Evolutionary conservation across 2,113 vertebrate species (phyloP), one percentile per base, ranked within the genome.

Genomic region (Rhinoderma darwinii): DNA sequence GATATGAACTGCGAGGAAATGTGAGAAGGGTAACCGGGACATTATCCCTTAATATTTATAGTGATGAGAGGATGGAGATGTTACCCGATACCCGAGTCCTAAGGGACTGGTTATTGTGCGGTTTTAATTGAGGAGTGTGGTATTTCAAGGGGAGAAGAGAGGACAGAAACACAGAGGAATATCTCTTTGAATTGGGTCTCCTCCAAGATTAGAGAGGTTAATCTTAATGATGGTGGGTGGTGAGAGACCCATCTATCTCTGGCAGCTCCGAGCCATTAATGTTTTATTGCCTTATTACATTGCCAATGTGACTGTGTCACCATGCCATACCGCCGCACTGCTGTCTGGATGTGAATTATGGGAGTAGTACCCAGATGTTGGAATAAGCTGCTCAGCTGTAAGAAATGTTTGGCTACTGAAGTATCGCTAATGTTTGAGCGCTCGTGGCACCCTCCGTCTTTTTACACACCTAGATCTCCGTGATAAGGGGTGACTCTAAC

Each of bases 301-400:
- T 75, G 72, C 83, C 37, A 56, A 37, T 84, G 83, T 61, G 83
- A 74, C 72, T 61, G 50, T 14, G 47, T 39, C 37, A 50, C 82
- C 47, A 37, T 73, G 80, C 80, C 54, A 70, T 70, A 39, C 59
- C 39, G 18, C 41, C 68, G 14, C 47, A 30, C 30, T 61, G 25
- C 72, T 75, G 83, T 75, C 32, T 39, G 51, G 0, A 37, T 20
- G 50, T 84, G 70, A 76, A n/a, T 76, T 61, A 72, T 83, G 82
- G 82, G 30, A 51, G n/a, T 25, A 56, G 37, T 76, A 84, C 70
- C 70, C 83, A 84, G 70, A 66, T 79, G 43, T 79, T 86, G 84
- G 43, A 37, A 54, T 30, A 70, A 79, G 84, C 84, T 30, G 44
- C 84, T 68, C 41, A 63, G 72, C 72, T 79, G 73, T 86, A 25